phyloP scores from a whole-genome alignment of 2,797 vertebrate genomes.

The Miichthys miiuy region DNA sequence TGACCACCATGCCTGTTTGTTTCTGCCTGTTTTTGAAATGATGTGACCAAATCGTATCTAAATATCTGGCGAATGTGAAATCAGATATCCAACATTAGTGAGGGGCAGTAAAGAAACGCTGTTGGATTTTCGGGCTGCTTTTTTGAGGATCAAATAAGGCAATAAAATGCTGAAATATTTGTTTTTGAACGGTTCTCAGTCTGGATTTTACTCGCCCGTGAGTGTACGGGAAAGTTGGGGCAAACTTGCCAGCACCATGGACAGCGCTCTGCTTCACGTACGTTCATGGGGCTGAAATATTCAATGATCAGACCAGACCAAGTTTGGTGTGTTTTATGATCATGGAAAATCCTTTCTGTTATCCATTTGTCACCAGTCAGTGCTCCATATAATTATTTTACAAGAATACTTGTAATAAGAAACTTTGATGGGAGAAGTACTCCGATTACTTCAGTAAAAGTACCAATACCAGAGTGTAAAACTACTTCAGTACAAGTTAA shows the following conservation, averaged over 20 bases:
- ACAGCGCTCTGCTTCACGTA: conserved; percentile 16
- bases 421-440: not conserved
- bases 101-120: not conserved
- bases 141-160: rapidly evolving
- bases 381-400: not conserved
- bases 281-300: too few species aligned
- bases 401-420: not conserved
- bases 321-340: not conserved
- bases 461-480: not conserved
- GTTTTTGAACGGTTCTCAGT: not conserved
- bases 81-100: not conserved
- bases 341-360: not conserved
- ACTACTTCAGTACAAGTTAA: not conserved
- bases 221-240: not conserved
- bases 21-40: not conserved
- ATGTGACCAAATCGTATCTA: not conserved
- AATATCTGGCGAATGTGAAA: not conserved
- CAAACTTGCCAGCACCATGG: conserved; percentile 42
- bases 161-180: not conserved
- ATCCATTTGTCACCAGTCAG: not conserved
- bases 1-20: not conserved
- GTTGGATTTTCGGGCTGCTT: not conserved
- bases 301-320: too few species aligned
- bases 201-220: rapidly evolving
- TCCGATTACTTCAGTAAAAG: not conserved